phyloP scores from a whole-genome alignment of 53 echinoderm and acorn worm genomes.

The Holothuria leucospilota region DNA sequence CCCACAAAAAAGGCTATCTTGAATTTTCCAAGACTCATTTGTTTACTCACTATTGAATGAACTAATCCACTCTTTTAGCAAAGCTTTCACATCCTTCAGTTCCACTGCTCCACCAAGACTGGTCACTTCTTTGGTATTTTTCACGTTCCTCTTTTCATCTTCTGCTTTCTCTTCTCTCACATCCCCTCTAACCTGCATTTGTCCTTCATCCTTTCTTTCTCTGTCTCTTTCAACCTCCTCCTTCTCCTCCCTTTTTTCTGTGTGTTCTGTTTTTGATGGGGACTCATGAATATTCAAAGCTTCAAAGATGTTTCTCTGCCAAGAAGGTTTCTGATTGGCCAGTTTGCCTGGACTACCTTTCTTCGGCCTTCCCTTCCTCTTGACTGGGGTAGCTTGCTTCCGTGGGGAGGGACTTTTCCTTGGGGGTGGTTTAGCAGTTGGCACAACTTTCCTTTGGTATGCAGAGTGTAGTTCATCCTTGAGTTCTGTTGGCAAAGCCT shows the following conservation, averaged over 20 bases:
- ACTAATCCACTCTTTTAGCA: conserved; percentile 85
- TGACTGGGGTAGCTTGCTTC: conserved; percentile 69
- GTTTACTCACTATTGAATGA: conserved; percentile 69
- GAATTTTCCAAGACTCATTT: background rate
- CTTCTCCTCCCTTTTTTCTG: background rate
- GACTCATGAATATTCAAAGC: conserved; percentile 38
- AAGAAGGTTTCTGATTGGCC: conserved; percentile 24
- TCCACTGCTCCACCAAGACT: conserved; percentile 87
- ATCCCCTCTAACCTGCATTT: background rate
- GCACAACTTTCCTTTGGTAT: conserved; percentile 57
- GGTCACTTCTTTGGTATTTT: conserved; percentile 36
- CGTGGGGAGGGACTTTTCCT: conserved; percentile 32
- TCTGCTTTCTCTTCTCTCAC: background rate
- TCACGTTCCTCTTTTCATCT: background rate
- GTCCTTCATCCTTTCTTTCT: conserved; percentile 1
- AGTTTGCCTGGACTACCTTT: conserved; percentile 67
- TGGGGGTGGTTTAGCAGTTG: background rate
- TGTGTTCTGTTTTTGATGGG: background rate
- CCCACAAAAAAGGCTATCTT: no score
- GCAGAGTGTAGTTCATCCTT: conserved; percentile 76
- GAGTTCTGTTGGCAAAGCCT: conserved; percentile 86
- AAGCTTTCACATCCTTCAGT: conserved; percentile 80
- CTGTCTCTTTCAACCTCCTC: background rate
- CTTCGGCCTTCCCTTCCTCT: conserved; percentile 72
- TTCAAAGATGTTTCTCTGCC: conserved; percentile 45